phyloP scores from a whole-genome alignment of 2,888 invertebrate species.

The Polyommatus iphigenia region DNA sequence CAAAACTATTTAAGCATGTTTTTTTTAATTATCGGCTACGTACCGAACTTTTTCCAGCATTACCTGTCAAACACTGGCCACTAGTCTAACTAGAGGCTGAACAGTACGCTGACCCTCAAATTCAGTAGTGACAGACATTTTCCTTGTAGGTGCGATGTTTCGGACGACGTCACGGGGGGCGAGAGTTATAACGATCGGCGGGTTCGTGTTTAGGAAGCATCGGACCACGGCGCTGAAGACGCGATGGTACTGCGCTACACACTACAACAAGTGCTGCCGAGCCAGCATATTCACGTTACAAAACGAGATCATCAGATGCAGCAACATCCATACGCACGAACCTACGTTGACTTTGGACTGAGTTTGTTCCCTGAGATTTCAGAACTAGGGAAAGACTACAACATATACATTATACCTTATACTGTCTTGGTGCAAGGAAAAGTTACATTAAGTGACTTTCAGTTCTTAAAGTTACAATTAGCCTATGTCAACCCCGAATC shows the following conservation, averaged over 20 bases:
- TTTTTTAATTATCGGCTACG: too few relatives aligned
- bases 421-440: too few relatives aligned
- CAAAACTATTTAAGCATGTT: too few relatives aligned
- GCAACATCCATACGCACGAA: conserved; percentile 37
- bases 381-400: too few relatives aligned
- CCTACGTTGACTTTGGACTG: conserved; percentile 3
- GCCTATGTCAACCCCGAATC: neutral
- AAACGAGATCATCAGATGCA: conserved; percentile 38
- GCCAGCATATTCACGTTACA: conserved; percentile 42
- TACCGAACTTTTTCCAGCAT: too few relatives aligned
- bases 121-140: conserved; percentile 11
- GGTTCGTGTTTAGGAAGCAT: conserved; percentile 43
- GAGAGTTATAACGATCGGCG: conserved; percentile 36
- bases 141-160: conserved; percentile 34
- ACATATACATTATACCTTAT: too few relatives aligned
- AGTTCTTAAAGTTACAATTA: too few relatives aligned
- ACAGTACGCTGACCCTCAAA: neutral
- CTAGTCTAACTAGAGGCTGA: too few relatives aligned
- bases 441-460: too few relatives aligned
- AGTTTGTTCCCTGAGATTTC: neutral
- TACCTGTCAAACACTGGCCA: neutral
- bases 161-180: conserved; percentile 40
- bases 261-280: conserved; percentile 43
- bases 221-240: conserved; percentile 30
- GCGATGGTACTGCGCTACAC: conserved; percentile 47